Base-by-base conservation (phyloP, 2,113 vertebrate genomes). In the Salvelinus sp. region DNA sequence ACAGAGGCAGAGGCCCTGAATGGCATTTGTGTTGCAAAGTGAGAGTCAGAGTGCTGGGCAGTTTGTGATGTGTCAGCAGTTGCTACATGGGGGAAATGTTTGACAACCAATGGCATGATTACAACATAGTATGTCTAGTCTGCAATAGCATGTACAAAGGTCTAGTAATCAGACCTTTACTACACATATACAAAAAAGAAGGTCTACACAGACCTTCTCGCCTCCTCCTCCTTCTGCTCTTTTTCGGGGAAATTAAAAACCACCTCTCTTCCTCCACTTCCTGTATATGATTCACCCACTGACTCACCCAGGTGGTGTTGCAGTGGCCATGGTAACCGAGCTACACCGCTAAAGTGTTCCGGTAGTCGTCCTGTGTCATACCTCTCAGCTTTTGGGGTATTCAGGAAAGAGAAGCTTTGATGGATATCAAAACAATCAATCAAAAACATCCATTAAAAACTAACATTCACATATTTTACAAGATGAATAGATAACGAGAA, bases 41-140 rank as follows among this genome's bases (percentile, higher is more conserved):
- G 71, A 72, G 57, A 64, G 57, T 76, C 77, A 54, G 30, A 70
- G 69, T 76, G 63, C 65, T 69, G 71, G 30, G 38, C 38, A 57
- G 48, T 75, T 79, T 77, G 73, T 86, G 82, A 78, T 84, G 83
- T 85, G 81, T 79, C 79, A 85, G 79, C 77, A 22, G 50, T 82
- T 79, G 64, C 74, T 28, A 70, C 33, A 54, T 47, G 68, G 64
- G 69, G 69, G 54, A 66, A 50, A 18, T 28, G 33, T 65, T 62
- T 66, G 74, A 82, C 54, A 73, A 70, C 74, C 48, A 80, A 64
- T 70, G 60, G 68, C 25, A 69, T 70, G 74, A 69, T 81, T 74
- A 68, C 27, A 28, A 23, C 66, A 74, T 28, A 38, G 33, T 38
- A 30, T 48, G 60, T 7, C 18, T 67, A 48, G 20, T 20, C 66